Percentiles rank a stretch among this genome's conserved stretches.
Evolutionary conservation across 2,888 invertebrate species (phyloP).

Genomic region (Cepaea hortensis): DNA sequence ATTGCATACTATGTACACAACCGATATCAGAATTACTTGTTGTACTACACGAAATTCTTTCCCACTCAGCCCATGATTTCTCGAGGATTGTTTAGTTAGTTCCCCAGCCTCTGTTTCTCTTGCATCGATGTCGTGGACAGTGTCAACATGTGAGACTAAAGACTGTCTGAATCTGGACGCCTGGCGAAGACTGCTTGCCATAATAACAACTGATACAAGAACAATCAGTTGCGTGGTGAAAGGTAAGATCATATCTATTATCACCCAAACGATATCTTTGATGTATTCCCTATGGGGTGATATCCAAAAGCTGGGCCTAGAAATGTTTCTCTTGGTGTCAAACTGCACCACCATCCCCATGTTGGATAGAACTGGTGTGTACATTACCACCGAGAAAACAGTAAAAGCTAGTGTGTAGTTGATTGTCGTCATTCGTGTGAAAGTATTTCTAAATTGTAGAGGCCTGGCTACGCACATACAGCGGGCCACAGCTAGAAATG

Average conservation of each 20-base stretch:
- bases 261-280: conserved; percentile 5
- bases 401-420: not conserved
- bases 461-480: conserved; percentile 26
- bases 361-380: conserved; percentile 11
- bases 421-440: not conserved
- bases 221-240: not conserved
- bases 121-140: too few relatives aligned
- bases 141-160: not conserved
- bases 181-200: conserved; percentile 4
- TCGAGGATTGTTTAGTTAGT: not conserved
- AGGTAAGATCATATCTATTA: not conserved
- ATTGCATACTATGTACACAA: not conserved
- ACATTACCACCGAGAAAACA: not conserved
- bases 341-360: not conserved
- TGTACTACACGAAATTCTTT: not conserved
- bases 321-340: not conserved
- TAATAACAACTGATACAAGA: conserved; percentile 17
- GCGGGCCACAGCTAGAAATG: not conserved
- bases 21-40: not conserved
- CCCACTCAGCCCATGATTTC: not conserved
- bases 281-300: not conserved
- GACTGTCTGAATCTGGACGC: not conserved
- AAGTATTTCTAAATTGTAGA: conserved; percentile 21
- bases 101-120: too few relatives aligned
- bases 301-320: not conserved